Percentiles rank a stretch among this genome's conserved stretches.
Evolutionary conservation across 2,888 invertebrate species (phyloP).

Genomic region (Erebia epiphron): DNA sequence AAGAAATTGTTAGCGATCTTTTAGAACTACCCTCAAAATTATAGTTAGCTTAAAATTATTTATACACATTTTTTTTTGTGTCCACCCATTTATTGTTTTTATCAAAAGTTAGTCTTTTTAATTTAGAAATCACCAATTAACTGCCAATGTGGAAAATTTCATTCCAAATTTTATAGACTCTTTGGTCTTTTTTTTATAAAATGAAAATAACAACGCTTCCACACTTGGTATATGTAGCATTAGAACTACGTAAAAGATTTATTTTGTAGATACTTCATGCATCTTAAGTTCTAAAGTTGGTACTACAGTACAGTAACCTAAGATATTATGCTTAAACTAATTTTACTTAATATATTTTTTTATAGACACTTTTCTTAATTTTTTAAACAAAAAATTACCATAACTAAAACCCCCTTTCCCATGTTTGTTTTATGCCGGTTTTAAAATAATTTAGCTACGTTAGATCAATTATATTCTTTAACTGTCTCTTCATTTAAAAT

Average conservation of each 20-base stretch:
- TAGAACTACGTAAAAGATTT: background rate
- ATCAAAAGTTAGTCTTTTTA: conserved; percentile 18
- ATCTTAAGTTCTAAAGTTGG: background rate
- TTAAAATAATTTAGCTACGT: background rate
- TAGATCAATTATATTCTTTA: background rate
- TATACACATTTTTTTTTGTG: conserved; percentile 5
- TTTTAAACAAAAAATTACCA: background rate
- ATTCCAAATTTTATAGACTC: conserved; percentile 15
- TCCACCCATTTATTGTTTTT: background rate
- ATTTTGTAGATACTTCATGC: background rate
- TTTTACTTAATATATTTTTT: background rate
- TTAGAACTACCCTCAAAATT: conserved; percentile 15
- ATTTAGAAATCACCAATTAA: conserved; percentile 13
- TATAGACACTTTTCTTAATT: background rate
- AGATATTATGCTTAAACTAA: conserved; percentile 8
- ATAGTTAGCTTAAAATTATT: conserved; percentile 12
- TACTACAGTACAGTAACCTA: conserved; percentile 4
- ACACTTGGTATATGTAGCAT: background rate
- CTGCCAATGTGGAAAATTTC: conserved; percentile 10
- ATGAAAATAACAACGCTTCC: background rate
- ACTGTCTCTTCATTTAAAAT: background rate
- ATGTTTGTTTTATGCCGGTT: background rate
- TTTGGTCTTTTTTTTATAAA: conserved; percentile 1
- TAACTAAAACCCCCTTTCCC: background rate
- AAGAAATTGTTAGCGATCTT: background rate